phyloP scores from a whole-genome alignment of 2,797 vertebrate species.

The Myotis findleyi region DNA sequence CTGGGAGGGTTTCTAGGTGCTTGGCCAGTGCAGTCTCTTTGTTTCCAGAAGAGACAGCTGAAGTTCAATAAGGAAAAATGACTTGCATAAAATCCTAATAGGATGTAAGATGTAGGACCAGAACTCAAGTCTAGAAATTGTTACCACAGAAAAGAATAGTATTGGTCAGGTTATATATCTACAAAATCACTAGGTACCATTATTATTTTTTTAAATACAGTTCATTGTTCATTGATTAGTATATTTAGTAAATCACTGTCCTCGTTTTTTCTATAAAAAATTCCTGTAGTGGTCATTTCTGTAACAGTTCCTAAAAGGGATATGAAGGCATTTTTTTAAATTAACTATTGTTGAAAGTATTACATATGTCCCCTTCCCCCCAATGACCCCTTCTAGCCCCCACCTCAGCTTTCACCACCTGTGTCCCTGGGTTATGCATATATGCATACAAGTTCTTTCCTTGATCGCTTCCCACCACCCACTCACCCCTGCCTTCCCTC shows the following conservation, averaged over 20 bases:
- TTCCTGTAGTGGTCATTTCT: slow-evolving; percentile 2
- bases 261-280: slow-evolving; percentile 1
- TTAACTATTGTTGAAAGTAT: too few species aligned
- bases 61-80: not conserved
- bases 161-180: not conserved
- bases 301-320: not conserved
- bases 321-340: not conserved
- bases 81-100: not conserved
- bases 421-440: too few species aligned
- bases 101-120: not conserved
- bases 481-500: too few species aligned
- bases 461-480: too few species aligned
- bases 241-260: not conserved
- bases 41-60: not conserved
- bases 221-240: not conserved
- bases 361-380: too few species aligned
- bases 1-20: not conserved
- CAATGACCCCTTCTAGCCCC: too few species aligned
- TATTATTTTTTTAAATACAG: not conserved
- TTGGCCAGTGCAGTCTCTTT: not conserved
- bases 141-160: not conserved
- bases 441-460: too few species aligned
- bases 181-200: not conserved
- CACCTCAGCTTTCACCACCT: too few species aligned
- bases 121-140: not conserved